These are phyloP conservation scores for Cyclura pinguis DNA, from an alignment of 2,797 vertebrate genomes.

Conservation along the genomic window DNA sequence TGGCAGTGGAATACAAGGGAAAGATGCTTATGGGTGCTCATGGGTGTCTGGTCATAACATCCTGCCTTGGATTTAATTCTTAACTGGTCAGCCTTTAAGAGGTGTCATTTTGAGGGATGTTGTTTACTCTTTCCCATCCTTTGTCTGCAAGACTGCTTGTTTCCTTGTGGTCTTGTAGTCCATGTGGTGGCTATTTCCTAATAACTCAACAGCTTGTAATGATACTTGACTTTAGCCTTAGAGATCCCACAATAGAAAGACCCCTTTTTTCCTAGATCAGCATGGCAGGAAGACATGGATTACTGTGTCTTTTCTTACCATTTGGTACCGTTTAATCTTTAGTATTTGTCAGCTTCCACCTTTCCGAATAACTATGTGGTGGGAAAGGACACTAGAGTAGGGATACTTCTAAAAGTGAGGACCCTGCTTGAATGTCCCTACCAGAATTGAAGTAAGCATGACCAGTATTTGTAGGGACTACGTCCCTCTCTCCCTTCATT, in stretches of 20 bases:
- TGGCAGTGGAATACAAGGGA: constrained; percentile 4
- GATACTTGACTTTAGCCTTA: neutral
- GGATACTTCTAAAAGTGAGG: neutral
- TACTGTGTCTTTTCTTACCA: neutral
- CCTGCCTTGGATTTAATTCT: neutral
- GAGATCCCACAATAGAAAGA: neutral
- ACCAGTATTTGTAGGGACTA: neutral
- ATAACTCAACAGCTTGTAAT: too few species aligned
- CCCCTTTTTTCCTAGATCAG: neutral
- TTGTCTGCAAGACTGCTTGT: neutral
- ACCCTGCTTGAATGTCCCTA: neutral
- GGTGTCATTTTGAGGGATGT: neutral
- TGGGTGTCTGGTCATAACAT: neutral
- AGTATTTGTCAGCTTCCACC: neutral
- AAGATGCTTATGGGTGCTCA: neutral
- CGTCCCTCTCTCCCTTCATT: neutral
- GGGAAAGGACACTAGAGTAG: neutral
- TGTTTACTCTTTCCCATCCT: neutral
- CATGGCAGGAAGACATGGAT: neutral
- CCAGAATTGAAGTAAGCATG: neutral
- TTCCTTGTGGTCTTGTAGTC: neutral
- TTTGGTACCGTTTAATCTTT: too few species aligned
- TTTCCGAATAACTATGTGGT: neutral
- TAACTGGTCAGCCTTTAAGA: neutral
- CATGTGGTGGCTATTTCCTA: neutral